phyloP scores from a whole-genome alignment of 1,140 invertebrate species.

The Octopus sinensis region DNA sequence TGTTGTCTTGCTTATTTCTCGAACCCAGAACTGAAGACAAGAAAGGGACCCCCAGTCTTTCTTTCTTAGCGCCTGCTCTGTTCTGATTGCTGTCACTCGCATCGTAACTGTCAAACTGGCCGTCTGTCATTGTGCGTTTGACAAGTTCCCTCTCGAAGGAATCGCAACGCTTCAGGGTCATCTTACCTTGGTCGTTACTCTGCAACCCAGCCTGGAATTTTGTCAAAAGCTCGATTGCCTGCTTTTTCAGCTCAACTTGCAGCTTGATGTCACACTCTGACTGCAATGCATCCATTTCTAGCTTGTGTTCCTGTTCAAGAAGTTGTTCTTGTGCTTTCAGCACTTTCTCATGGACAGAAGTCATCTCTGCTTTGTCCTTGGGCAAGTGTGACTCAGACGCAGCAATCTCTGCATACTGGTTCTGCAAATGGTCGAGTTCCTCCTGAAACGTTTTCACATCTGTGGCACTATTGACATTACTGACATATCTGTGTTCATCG shows the following conservation, averaged over 20 bases:
- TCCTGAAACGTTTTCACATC: not conserved
- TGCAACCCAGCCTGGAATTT: not conserved
- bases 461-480: not conserved
- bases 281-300: conserved; percentile 39
- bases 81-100: conserved; percentile 16
- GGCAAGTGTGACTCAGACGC: conserved; percentile 24
- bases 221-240: conserved; percentile 31
- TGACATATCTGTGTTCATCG: not conserved
- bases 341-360: not conserved
- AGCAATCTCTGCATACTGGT: conserved; percentile 25
- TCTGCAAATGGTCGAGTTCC: conserved; percentile 24
- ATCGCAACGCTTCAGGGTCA: not conserved
- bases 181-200: not conserved
- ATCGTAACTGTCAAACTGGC: conserved; percentile 3
- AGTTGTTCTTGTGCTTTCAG: conserved; percentile 23
- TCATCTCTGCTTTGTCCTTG: conserved; percentile 26
- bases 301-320: conserved; percentile 37
- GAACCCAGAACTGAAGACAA: not conserved
- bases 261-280: conserved; percentile 43
- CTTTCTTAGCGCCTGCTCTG: conserved; percentile 18
- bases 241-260: conserved; percentile 39
- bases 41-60: conserved; percentile 20
- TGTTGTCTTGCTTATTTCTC: not conserved
- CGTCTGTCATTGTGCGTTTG: not conserved
- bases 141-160: not conserved